Evolutionary conservation across 2,113 vertebrate species (phyloP), one percentile per base, ranked within the genome.

Genomic region (Edolisoma coerulescens): DNA sequence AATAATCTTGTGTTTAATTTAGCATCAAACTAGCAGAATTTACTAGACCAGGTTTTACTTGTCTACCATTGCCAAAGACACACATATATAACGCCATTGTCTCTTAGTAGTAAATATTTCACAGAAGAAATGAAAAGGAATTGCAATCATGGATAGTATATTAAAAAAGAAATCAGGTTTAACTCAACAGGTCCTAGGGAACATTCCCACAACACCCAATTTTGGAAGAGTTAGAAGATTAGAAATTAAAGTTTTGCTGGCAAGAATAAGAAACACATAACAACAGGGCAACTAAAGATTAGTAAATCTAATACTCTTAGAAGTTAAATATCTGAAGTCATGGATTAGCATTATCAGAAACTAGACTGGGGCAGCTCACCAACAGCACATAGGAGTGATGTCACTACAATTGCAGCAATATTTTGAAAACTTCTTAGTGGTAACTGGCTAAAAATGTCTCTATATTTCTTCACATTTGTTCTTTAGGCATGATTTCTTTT

Each of bases 81-180:
- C 2, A 27, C 2, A 7, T 13, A 33, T 2, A 10, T 37, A 49
- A 87, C 1, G 11, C 7, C 18, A 61, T 1, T 50, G 13, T 37
- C 39, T 79, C 19, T 61, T 68, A n/a, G 50, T 32, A 87, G 17
- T 41, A 45, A 79, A 32, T 16, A 59, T 67, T 64, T 26, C 52
- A 71, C 27, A 73, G 26, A 39, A 7, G 18, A 71, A 82, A 8
- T 21, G 7, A 78, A 35, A 85, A 52, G 10, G 35, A 68, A 68
- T 14, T 39, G 50, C 16, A 80, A 20, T 47, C 45, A 79, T 11
- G 3, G 16, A 33, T 4, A 44, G 3, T 26, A 61, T 70, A 41
- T 19, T 26, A 1, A 10, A 33, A 35, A 45, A 61, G 20, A n/a
- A 39, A 63, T 19, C 52, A 70, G 1, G 5, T 61, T 23, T 18